A percentile compares a stretch with the other conserved stretches of the same genome.
phyloP scores from a whole-genome alignment of 1,140 invertebrate species.

The Drosophila bocqueti region DNA sequence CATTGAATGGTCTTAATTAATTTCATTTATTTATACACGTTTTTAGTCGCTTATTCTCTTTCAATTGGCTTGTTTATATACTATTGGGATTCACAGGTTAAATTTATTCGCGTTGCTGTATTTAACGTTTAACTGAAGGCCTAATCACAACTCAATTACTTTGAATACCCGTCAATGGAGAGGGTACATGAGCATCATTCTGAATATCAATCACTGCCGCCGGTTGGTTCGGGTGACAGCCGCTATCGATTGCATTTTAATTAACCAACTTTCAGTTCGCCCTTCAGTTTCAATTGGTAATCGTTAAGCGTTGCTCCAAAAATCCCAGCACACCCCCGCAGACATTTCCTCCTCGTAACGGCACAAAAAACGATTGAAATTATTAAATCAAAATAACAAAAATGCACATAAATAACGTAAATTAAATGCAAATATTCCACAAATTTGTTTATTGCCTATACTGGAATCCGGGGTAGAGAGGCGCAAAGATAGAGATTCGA shows the following conservation, averaged over 20 bases:
- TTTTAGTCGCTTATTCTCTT: slow-evolving; percentile 32
- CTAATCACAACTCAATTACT: slow-evolving; percentile 52
- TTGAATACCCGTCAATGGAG: not conserved
- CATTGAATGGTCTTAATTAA: slow-evolving; percentile 27
- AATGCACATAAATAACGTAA: slow-evolving; percentile 71
- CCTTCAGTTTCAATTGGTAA: slow-evolving; percentile 52
- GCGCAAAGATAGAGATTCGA: slow-evolving; percentile 5
- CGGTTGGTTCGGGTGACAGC: slow-evolving; percentile 52
- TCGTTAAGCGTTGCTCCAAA: slow-evolving; percentile 29
- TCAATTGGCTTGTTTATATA: slow-evolving; percentile 44
- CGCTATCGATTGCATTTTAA: slow-evolving; percentile 72
- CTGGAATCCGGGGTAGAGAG: slow-evolving; percentile 38
- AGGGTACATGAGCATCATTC: not conserved
- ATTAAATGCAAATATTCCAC: slow-evolving; percentile 71
- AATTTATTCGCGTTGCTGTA: slow-evolving; percentile 4
- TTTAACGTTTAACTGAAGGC: slow-evolving; percentile 30
- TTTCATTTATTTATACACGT: slow-evolving; percentile 47
- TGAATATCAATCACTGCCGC: slow-evolving; percentile 35
- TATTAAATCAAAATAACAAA: slow-evolving; percentile 59
- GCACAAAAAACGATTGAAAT: slow-evolving; percentile 59
- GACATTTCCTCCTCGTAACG: slow-evolving; percentile 11
- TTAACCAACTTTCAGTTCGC: slow-evolving; percentile 71
- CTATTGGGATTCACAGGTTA: slow-evolving; percentile 1
- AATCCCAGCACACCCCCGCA: slow-evolving; percentile 16
- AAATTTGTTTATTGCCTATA: slow-evolving; percentile 72